Evolutionary conservation across 2,113 vertebrate species (phyloP).

Genomic region (Eulemur rufifrons): DNA sequence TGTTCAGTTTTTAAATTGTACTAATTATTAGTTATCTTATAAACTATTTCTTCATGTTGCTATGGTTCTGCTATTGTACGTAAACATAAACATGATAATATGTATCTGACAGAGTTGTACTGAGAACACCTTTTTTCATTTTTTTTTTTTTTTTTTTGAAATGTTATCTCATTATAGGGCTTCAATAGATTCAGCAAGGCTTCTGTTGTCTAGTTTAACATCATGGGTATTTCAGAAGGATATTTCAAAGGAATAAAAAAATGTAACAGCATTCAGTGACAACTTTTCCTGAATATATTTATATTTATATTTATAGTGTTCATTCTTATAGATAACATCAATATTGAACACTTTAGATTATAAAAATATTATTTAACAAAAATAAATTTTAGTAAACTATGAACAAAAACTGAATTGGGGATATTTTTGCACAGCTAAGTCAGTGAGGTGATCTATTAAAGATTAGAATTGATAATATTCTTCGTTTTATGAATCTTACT

Average conservation of each 20-base stretch:
- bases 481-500: slow-evolving; percentile 12
- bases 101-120: background rate
- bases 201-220: background rate
- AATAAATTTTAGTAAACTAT: background rate
- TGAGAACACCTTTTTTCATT: background rate
- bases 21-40: background rate
- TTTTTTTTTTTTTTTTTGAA: background rate
- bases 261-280: background rate
- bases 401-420: background rate
- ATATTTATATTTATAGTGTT: background rate
- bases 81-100: background rate
- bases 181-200: background rate
- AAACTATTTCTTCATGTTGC: background rate
- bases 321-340: background rate
- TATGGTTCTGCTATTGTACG: background rate
- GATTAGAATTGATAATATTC: background rate
- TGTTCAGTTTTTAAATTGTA: background rate
- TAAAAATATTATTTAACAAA: background rate
- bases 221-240: background rate
- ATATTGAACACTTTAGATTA: background rate
- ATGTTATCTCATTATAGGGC: background rate
- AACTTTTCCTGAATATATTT: background rate
- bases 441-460: background rate
- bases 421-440: background rate
- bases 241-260: background rate